Evolutionary conservation across 2,888 invertebrate species (phyloP), one percentile per base, ranked within the genome.

Genomic region (Elysia crispata): DNA sequence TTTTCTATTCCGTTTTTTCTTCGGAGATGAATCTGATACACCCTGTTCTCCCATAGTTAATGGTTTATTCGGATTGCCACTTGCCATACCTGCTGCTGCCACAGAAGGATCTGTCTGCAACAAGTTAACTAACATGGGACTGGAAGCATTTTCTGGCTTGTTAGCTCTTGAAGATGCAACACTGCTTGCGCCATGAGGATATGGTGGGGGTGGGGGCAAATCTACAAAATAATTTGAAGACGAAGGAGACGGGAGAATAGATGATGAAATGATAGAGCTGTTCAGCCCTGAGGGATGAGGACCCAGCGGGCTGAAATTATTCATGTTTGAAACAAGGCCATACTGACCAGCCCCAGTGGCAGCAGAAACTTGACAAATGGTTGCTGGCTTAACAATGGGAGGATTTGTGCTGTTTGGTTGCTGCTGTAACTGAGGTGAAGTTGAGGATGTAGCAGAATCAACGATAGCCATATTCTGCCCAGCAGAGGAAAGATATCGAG

Each of bases 121-220:
- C 86, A 98, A 93, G 92, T 98, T 98, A 50, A 98, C 98, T 85
- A 98, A 93, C 86, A 98, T 93, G 30, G 98, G 98, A 90, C 97
- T 97, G 73, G 92, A 85, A 95, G 97, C 88, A 33, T 89, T 86
- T n/a, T 86, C 85, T 66, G 85, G 87, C 78, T 87, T 86, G 57
- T 86, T 84, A 60, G 84, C 84, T 62, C 86, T 85, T 73, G 87
- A 86, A 41, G 41, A 41, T 85, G 89, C 89, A 80, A 88, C 81
- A 57, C 84, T 82, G 64, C 83, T 83, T 80, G 84, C 84, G 75
- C 80, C 67, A 78, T 86, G 85, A 33, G 87, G 88, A 74, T 87
- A 87, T 13, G 88, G 88, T 18, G 89, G 89, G 67, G 90, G 90
- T 23, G 90, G 90, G 54, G 89, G 89, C 57, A 88, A 82, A 77